Conservation (phyloP, 1,140 invertebrate genomes). For the Asbolus verrucosus region DNA sequence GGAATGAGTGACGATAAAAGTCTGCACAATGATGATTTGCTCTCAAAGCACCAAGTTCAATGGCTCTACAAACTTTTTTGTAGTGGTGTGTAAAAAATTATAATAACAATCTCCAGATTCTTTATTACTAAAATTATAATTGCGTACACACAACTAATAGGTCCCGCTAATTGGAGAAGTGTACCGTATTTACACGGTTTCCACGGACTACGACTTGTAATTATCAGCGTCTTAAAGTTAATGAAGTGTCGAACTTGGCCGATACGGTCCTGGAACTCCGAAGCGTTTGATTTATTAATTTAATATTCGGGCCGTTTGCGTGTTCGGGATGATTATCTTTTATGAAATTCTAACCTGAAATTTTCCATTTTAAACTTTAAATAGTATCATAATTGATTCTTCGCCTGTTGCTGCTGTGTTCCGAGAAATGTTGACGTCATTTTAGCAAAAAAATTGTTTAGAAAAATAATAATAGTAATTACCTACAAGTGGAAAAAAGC, state of each 20-base stretch:
- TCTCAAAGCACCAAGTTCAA: slow-evolving; percentile 26
- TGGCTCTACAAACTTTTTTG: slow-evolving; percentile 6
- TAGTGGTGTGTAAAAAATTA: slow-evolving; percentile 5
- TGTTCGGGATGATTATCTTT: slow-evolving; percentile 8
- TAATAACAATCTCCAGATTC: slow-evolving; percentile 17
- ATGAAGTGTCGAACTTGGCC: slow-evolving; percentile 9
- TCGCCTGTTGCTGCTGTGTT: too few relatives aligned
- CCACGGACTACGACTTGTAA: neutral
- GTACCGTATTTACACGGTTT: slow-evolving; percentile 28
- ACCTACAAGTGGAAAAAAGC: too few relatives aligned
- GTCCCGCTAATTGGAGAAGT: slow-evolving; percentile 19
- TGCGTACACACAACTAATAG: slow-evolving; percentile 4
- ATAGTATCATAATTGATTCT: too few relatives aligned
- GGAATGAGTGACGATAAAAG: slow-evolving; percentile 3
- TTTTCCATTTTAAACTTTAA: too few relatives aligned
- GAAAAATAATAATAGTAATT: too few relatives aligned
- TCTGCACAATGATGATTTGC: slow-evolving; percentile 7
- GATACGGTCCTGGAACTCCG: neutral
- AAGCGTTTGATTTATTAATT: slow-evolving; percentile 28
- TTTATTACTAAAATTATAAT: slow-evolving; percentile 27
- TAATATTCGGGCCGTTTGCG: slow-evolving; percentile 9
- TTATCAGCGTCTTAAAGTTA: slow-evolving; percentile 28
- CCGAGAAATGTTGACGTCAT: too few relatives aligned
- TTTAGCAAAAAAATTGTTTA: too few relatives aligned
- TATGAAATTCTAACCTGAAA: slow-evolving; percentile 15